These are phyloP conservation scores for Pyrgilauda ruficollis DNA, from an alignment of 2,113 vertebrate genomes.

Conservation along the genomic window DNA sequence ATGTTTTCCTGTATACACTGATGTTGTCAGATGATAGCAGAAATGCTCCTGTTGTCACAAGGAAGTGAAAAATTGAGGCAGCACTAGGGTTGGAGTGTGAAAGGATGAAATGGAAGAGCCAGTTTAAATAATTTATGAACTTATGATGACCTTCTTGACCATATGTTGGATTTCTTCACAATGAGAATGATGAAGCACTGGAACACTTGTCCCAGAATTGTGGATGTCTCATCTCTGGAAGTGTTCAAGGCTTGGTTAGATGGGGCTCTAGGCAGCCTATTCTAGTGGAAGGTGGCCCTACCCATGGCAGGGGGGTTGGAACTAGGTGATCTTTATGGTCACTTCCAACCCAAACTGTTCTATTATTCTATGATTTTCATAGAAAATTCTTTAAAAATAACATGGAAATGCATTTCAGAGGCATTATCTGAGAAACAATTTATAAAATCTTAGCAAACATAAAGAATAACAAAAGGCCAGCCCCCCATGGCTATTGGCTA, in stretches of 20 bases:
- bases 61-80: not conserved
- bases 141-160: not conserved
- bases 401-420: not conserved
- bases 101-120: not conserved
- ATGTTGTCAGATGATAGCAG: not conserved
- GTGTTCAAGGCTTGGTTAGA: not conserved
- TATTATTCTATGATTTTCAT: not conserved
- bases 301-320: not conserved
- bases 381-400: not conserved
- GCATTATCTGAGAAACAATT: not conserved
- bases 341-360: not conserved
- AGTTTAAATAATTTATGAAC: not conserved
- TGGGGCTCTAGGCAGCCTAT: not conserved
- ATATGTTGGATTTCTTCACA: not conserved
- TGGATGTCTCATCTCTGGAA: not conserved
- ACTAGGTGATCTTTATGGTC: not conserved
- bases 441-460: not conserved
- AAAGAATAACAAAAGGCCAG: not conserved
- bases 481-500: not conserved
- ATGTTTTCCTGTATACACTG: not conserved
- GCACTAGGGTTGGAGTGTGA: not conserved
- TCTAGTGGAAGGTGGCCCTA: not conserved
- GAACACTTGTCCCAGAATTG: not conserved
- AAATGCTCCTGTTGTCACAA: not conserved
- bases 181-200: not conserved